Evolutionary conservation across 2,888 invertebrate genomes (phyloP), one percentile per base, ranked within the genome.

Genomic region (Papilio elwesi): DNA sequence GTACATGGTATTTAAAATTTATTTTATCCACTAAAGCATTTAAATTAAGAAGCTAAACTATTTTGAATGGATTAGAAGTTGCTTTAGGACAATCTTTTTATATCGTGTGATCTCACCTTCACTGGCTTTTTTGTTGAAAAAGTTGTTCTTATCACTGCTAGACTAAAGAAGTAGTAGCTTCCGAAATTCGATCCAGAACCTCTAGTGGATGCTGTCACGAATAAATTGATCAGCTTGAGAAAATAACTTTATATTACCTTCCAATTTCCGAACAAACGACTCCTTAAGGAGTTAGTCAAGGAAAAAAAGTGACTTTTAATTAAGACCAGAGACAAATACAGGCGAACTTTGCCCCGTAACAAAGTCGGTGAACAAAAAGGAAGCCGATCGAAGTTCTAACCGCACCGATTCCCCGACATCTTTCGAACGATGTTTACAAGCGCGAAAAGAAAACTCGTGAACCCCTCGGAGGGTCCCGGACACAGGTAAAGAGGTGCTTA

Each of bases 351-450:
- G 47, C 57, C 63, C 67, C 53, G 63, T 55, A 76, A 78, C 76
- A 76, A 78, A 81, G 75, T 70, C 62, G 57, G 16, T 52, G 75
- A 76, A 75, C 69, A 74, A 79, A 86, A 83, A 79, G 76, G 76
- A 78, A 81, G 82, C 81, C 86, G 84, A 87, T 87, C 86, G 85
- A 86, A 84, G 87, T 87, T 80, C 75, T 68, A 80, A 88, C 87
- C 88, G 84, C 88, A 81, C 80, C 83, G 87, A 89, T 88, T 87
- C 82, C 81, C 83, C 82, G 75, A 89, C 90, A 89, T 88, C 89
- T 87, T 85, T 83, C 81, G 85, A 81, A 85, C 85, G 81, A 82
- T 91, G 92, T 91, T 92, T 89, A 91, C 92, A 91, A 90, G 87
- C 68, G 85, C 85, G 83, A 85, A 85, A 85, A 84, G 84, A 86